A percentile compares a stretch with the other conserved stretches of the same genome.
These are phyloP conservation scores for Onthophagus sagittarius DNA, from an alignment of 2,888 invertebrate species.

Conservation along the genomic window DNA sequence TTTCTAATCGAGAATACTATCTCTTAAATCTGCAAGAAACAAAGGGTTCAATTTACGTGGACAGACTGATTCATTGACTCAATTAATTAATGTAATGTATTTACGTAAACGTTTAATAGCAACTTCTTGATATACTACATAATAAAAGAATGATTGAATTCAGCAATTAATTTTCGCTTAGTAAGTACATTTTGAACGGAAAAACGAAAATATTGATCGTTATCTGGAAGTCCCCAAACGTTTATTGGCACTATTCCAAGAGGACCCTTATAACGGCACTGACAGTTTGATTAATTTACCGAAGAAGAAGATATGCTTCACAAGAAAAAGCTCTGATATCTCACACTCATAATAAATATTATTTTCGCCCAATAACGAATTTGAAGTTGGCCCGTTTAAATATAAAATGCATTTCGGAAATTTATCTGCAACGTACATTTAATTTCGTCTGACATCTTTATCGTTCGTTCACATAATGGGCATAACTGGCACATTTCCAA, in stretches of 20 bases:
- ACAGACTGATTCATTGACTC: no score
- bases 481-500: no score
- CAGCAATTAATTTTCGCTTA: not conserved
- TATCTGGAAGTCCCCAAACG: not conserved
- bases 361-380: not conserved
- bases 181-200: not conserved
- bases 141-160: not conserved
- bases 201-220: not conserved
- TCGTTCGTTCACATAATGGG: no score
- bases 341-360: not conserved
- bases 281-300: not conserved
- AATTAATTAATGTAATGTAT: no score
- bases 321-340: no score
- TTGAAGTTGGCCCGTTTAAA: not conserved
- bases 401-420: no score
- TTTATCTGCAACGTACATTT: no score
- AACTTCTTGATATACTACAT: no score
- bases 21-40: no score
- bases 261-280: not conserved
- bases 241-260: not conserved
- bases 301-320: not conserved
- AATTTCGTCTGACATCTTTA: no score
- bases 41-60: no score
- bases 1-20: not conserved
- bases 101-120: no score